Base-by-base conservation (phyloP, 2,888 invertebrate genomes). In the Lacanobia wlatinum region DNA sequence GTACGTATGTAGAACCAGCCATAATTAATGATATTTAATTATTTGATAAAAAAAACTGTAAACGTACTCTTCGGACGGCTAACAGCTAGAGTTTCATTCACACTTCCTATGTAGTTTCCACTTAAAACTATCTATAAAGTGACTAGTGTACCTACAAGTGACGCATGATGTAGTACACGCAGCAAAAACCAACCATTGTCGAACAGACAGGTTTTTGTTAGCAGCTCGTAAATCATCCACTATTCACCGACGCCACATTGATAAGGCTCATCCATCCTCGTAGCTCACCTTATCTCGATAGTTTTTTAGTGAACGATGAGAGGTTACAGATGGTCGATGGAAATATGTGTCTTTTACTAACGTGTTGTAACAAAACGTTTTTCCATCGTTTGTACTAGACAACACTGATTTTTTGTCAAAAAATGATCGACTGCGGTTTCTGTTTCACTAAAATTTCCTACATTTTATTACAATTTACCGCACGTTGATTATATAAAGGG, bases 201-300 rank as follows among this genome's bases (percentile, higher is more conserved):
- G 74, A 75, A 60, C 59, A 56, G 65, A 56, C 70, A 50, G 56
- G 61, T 83, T 84, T 84, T 84, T 84, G 85, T 76, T 70, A 60
- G 12, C 43, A 55, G 53, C 77, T 85, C 83, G 70, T 84, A 83
- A 83, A 83, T 84, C 83, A 85, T 75, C 64, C 67, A 67, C 61
- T 83, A 75, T 83, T 83, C 74, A 76, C 76, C 59, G 62, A 12
- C 56, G 68, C 50, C 23, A 56, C 78, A 78, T 58, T 85, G 83
- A 84, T 84, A 74, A 75, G n/a, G 55, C 70, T 70, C 77, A 83
- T 85, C 74, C 60, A 82, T 82, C 23, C 61, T 70, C 59, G 5
- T 10, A 21, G 55, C 59, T 69, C 56, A 73, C 69, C 70, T 72
- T 76, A 73, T 76, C 74, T 62, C 12, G 48, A 68, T 83, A 70